Percentiles rank a stretch among this genome's conserved stretches.
phyloP scores from a whole-genome alignment of 2,797 vertebrate genomes.

The Apodemus agrarius region DNA sequence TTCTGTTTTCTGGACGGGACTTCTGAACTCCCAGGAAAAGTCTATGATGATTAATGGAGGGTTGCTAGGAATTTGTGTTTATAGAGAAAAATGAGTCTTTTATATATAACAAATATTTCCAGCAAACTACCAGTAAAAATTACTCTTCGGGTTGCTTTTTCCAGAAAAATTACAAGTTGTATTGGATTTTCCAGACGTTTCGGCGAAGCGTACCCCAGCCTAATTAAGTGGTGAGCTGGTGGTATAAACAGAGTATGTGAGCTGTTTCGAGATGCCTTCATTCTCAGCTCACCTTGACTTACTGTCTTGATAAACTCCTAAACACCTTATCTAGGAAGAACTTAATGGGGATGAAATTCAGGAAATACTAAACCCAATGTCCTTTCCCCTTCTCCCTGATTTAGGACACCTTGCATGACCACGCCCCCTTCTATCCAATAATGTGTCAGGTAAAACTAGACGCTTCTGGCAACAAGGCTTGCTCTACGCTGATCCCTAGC shows the following conservation, averaged over 20 bases:
- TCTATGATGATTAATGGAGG: slow-evolving; percentile 62
- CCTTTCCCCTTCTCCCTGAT: neutral
- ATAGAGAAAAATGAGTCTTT: slow-evolving; percentile 45
- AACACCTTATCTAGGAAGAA: neutral
- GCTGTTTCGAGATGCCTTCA: neutral
- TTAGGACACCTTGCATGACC: neutral
- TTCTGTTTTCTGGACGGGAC: neutral
- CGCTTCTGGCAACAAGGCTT: neutral
- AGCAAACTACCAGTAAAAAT: slow-evolving; percentile 23
- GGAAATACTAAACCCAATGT: slow-evolving; percentile 16
- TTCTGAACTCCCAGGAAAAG: slow-evolving; percentile 58
- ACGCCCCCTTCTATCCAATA: neutral
- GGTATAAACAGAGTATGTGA: neutral
- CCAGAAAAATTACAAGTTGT: neutral
- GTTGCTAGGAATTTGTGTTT: slow-evolving; percentile 47
- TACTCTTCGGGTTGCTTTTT: neutral
- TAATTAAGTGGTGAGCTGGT: slow-evolving; percentile 28
- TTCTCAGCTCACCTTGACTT: neutral
- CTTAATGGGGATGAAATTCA: neutral
- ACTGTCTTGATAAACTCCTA: slow-evolving; percentile 6
- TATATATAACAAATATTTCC: slow-evolving; percentile 50
- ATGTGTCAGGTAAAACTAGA: neutral
- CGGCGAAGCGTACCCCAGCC: neutral
- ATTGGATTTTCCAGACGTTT: slow-evolving; percentile 47
- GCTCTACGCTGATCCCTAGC: neutral